These are phyloP conservation scores for Acipenser ruthenus DNA, from an alignment of 2,797 vertebrate species.

Conservation along the genomic window DNA sequence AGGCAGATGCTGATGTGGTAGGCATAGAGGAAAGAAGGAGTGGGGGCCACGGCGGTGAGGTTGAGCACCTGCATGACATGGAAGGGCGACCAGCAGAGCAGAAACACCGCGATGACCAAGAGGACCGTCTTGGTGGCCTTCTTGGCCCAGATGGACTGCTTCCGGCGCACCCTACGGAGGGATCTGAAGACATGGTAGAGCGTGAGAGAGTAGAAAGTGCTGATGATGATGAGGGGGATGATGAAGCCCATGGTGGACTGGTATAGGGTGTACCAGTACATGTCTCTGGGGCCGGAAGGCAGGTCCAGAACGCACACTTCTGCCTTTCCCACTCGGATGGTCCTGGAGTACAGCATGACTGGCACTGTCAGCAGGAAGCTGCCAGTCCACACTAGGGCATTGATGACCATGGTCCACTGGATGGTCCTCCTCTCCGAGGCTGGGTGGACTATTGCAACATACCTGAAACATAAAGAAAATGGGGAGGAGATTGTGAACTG, in stretches of 20 bases:
- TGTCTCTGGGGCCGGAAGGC: slow-evolving; percentile 55
- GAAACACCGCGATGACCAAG: slow-evolving; percentile 65
- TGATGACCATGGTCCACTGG: slow-evolving; percentile 65
- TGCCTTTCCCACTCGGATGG: slow-evolving; percentile 40
- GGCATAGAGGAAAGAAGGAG: slow-evolving; percentile 52
- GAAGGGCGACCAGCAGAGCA: slow-evolving; percentile 71
- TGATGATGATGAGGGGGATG: slow-evolving; percentile 68
- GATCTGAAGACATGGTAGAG: slow-evolving; percentile 70
- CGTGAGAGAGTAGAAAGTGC: slow-evolving; percentile 69
- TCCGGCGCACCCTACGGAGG: slow-evolving; percentile 61
- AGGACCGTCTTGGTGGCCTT: slow-evolving; percentile 69
- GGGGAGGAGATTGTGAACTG: no score
- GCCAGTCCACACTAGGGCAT: slow-evolving; percentile 65
- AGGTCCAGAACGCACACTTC: slow-evolving; percentile 64
- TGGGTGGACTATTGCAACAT: slow-evolving; percentile 68
- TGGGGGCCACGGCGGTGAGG: slow-evolving; percentile 57
- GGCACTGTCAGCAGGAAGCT: slow-evolving; percentile 66
- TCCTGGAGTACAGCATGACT: slow-evolving; percentile 66
- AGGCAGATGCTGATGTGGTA: slow-evolving; percentile 74
- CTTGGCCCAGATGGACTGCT: slow-evolving; percentile 63
- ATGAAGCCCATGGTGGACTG: slow-evolving; percentile 69
- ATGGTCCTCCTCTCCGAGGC: slow-evolving; percentile 64
- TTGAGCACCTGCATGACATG: slow-evolving; percentile 72
- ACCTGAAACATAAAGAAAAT: slow-evolving; percentile 37
- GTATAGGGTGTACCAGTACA: slow-evolving; percentile 77